Evolutionary conservation across 1,140 invertebrate species (phyloP).

Genomic region (Batillaria attramentaria): DNA sequence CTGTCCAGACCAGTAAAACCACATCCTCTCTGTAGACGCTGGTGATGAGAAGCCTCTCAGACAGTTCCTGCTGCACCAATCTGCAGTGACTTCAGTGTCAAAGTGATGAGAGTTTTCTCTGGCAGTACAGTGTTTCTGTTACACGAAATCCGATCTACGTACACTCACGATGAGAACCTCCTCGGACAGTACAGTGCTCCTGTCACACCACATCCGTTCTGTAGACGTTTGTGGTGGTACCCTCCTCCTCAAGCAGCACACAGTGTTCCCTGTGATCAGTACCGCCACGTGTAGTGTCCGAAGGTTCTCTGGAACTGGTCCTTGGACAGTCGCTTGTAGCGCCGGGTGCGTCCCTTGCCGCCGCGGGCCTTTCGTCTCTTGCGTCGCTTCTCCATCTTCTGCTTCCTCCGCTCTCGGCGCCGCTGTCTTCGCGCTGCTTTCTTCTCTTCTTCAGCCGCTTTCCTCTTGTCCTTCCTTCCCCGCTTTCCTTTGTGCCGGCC

Average conservation of each 20-base stretch:
- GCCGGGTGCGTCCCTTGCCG: conserved; percentile 5
- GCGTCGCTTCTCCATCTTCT: conserved; percentile 31
- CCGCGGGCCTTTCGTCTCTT: conserved; percentile 32
- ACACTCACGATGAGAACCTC: background rate
- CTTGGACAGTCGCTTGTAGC: conserved; percentile 12
- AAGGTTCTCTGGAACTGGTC: conserved; percentile 20
- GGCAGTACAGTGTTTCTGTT: no score
- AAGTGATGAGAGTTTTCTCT: background rate
- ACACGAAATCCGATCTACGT: background rate
- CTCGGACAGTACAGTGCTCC: no score
- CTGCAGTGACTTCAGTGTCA: no score
- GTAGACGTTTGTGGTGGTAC: no score
- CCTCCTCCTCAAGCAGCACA: background rate
- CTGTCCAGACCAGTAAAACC: no score
- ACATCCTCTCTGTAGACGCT: no score
- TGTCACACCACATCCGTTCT: no score
- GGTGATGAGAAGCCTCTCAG: no score
- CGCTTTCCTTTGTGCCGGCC: background rate
- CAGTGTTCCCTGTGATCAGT: background rate
- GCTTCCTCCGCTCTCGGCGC: conserved; percentile 34
- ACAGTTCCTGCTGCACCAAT: no score
- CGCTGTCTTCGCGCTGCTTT: conserved; percentile 26
- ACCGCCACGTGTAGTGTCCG: conserved; percentile 21
- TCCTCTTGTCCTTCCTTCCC: conserved; percentile 12
- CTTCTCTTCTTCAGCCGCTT: conserved; percentile 11